Evolutionary conservation across 2,797 vertebrate genomes (phyloP).

Genomic region (Capromys pilorides): DNA sequence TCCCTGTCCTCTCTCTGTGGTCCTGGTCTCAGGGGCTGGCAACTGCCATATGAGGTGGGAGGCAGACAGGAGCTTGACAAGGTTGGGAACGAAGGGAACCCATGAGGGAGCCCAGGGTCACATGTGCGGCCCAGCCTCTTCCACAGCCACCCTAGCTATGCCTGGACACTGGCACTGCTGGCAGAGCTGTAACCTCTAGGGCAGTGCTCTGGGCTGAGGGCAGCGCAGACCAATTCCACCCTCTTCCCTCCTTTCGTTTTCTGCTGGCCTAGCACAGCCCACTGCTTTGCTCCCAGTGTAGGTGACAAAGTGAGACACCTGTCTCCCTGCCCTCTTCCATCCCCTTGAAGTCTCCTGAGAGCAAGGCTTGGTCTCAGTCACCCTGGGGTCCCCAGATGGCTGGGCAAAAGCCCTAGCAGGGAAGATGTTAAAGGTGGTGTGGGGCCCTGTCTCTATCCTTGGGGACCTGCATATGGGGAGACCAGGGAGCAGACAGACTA

Average conservation of each 20-base stretch:
- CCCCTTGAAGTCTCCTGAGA: background rate
- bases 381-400: background rate
- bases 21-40: background rate
- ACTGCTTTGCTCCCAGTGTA: background rate
- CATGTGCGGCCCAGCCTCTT: background rate
- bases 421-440: background rate
- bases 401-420: background rate
- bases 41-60: background rate
- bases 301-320: background rate
- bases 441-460: fast-evolving
- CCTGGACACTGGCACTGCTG: too few species aligned
- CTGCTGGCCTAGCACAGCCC: background rate
- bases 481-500: background rate
- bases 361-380: background rate
- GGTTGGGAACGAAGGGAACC: background rate
- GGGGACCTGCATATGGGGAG: background rate
- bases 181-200: fast-evolving
- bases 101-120: background rate
- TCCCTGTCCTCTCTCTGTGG: background rate
- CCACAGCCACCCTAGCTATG: background rate
- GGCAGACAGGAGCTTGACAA: background rate
- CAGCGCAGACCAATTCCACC: background rate
- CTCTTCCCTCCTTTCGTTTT: background rate
- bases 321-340: background rate
- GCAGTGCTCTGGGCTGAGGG: background rate